These are phyloP conservation scores for Dryadula phaetusa DNA, from an alignment of 2,888 invertebrate genomes.

Conservation along the genomic window DNA sequence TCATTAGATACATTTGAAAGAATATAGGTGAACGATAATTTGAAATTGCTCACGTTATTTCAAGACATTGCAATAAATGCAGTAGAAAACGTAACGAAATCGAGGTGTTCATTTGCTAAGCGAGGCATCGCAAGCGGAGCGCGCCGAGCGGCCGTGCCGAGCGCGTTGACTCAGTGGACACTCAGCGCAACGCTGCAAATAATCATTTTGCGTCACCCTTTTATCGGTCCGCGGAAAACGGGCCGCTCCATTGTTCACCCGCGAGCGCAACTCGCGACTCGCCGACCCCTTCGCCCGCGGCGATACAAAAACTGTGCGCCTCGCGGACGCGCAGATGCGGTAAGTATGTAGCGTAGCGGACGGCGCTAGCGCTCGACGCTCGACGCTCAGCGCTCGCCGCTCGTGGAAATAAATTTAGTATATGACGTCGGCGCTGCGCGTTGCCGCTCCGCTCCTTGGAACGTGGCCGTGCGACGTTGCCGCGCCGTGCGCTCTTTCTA, in stretches of 20 bases:
- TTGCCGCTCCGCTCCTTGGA: constrained; percentile 79
- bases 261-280: constrained; percentile 58
- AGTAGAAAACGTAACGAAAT: constrained; percentile 44
- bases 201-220: constrained; percentile 82
- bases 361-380: constrained; percentile 82
- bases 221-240: constrained; percentile 77
- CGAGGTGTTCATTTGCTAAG: constrained; percentile 38
- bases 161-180: constrained; percentile 78
- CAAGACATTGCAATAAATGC: constrained; percentile 36
- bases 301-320: constrained; percentile 21
- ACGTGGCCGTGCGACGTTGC: constrained; percentile 82
- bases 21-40: not conserved
- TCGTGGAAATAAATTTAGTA: constrained; percentile 85
- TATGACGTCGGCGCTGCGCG: constrained; percentile 80
- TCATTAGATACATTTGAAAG: not conserved
- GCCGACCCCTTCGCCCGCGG: constrained; percentile 51
- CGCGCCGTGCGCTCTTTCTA: constrained; percentile 82
- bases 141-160: constrained; percentile 44
- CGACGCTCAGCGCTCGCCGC: too few species aligned
- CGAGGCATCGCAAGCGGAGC: constrained; percentile 20
- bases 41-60: constrained; percentile 36
- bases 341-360: constrained; percentile 69
- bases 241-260: constrained; percentile 67
- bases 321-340: constrained; percentile 59
- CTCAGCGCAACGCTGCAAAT: constrained; percentile 82